Evolutionary conservation across 37 sponge, comb jelly and placozoan species (phyloP).

Genomic region (Cladorhizidae sp.): DNA sequence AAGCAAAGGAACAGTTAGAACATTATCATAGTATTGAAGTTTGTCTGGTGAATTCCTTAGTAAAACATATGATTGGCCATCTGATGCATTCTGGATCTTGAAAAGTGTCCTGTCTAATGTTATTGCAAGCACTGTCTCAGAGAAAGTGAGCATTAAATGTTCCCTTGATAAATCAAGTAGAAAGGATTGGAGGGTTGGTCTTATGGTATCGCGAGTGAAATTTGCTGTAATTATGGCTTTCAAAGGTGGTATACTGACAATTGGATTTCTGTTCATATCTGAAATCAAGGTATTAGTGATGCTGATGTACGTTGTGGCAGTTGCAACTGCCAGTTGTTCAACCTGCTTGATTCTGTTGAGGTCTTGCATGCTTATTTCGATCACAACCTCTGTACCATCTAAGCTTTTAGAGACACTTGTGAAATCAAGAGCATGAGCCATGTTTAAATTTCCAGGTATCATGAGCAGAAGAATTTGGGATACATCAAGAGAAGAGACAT

Average conservation of each 20-base stretch:
- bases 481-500: conserved; percentile 62
- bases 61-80: conserved; percentile 8
- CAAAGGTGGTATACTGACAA: conserved; percentile 20
- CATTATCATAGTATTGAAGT: background rate
- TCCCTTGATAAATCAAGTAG: conserved; percentile 77
- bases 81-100: conserved; percentile 54
- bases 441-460: conserved; percentile 1
- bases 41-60: conserved; percentile 1
- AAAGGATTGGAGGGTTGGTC: conserved; percentile 59
- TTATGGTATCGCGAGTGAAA: conserved; percentile 58
- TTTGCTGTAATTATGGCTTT: conserved; percentile 3
- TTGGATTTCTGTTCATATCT: conserved; percentile 84
- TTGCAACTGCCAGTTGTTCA: conserved; percentile 39
- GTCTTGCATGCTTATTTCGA: conserved; percentile 49
- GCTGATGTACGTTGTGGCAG: conserved; percentile 54
- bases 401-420: conserved; percentile 44
- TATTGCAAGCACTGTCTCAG: conserved; percentile 72
- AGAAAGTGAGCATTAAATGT: conserved; percentile 68
- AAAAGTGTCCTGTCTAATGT: conserved; percentile 33
- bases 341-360: conserved; percentile 71
- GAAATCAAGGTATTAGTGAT: conserved; percentile 47
- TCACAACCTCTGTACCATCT: conserved; percentile 68
- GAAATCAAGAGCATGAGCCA: conserved; percentile 34
- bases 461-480: conserved; percentile 68
- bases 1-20: conserved; percentile 44